Conservation (phyloP, 2,888 invertebrate genomes). For the Nomada goodeniana region DNA sequence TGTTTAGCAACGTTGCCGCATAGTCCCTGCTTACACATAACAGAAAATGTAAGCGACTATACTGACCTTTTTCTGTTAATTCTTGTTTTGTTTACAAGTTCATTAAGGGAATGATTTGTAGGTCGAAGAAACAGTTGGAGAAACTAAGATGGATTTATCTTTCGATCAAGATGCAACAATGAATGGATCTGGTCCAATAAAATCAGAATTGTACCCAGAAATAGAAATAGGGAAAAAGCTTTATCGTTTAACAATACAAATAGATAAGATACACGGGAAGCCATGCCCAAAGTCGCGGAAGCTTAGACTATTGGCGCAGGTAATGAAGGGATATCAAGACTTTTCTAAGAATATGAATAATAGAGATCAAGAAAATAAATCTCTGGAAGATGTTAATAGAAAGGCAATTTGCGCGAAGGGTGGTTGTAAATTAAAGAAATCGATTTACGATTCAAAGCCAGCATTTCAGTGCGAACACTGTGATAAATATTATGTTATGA, state of each 20-base stretch:
- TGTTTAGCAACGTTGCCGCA: conserved; percentile 45
- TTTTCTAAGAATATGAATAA: background rate
- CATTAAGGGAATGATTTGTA: conserved; percentile 13
- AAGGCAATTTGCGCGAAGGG: conserved; percentile 50
- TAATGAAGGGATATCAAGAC: conserved; percentile 34
- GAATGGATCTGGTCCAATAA: conserved; percentile 34
- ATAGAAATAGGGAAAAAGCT: conserved; percentile 42
- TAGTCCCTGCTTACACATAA: conserved; percentile 40
- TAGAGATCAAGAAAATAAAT: background rate
- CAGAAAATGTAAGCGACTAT: conserved; percentile 47
- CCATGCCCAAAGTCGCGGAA: conserved; percentile 74
- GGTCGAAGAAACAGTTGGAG: conserved; percentile 28
- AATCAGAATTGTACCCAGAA: conserved; percentile 15
- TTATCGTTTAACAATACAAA: conserved; percentile 78
- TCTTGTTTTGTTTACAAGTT: background rate
- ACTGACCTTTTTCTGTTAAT: background rate
- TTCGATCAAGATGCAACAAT: conserved; percentile 16
- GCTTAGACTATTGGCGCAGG: conserved; percentile 15
- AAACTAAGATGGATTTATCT: conserved; percentile 25
- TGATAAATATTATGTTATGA: conserved; percentile 67
- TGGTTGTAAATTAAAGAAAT: conserved; percentile 66
- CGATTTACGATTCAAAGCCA: conserved; percentile 52
- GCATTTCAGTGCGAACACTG: conserved; percentile 67
- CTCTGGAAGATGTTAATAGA: conserved; percentile 17
- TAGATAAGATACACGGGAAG: conserved; percentile 76